phyloP scores from a whole-genome alignment of 2,797 vertebrate genomes.

The Babyrousa celebensis region DNA sequence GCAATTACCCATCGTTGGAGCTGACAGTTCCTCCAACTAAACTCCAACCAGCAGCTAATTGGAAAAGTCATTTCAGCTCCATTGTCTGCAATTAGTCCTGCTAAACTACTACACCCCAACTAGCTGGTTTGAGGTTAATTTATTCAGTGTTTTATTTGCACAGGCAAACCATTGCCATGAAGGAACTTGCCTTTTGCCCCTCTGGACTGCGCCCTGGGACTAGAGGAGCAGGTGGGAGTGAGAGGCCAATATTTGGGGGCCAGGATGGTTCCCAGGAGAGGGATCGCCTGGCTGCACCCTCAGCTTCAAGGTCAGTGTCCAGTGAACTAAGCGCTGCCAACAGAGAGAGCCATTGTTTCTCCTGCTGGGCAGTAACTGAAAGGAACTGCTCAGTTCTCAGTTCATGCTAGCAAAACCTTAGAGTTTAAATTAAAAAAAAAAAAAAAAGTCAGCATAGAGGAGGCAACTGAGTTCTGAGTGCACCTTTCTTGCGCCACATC shows the following conservation, averaged over 20 bases:
- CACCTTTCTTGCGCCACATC: background rate
- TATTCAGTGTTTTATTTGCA: conserved; percentile 89
- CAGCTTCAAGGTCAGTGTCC: conserved; percentile 76
- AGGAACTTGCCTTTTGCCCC: conserved; percentile 79
- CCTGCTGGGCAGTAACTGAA: conserved; percentile 42
- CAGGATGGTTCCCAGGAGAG: background rate
- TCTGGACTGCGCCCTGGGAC: background rate
- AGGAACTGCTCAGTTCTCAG: conserved; percentile 36
- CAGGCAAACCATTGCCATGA: conserved; percentile 81
- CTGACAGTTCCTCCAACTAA: conserved; percentile 96
- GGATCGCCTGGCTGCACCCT: background rate
- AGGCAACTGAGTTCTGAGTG: background rate
- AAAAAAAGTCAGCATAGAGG: background rate
- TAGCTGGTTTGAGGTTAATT: conserved; percentile 92
- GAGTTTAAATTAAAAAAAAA: background rate
- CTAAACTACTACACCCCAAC: conserved; percentile 92
- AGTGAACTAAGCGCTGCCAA: background rate
- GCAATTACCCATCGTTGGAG: conserved; percentile 96
- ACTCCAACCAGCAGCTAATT: conserved; percentile 97
- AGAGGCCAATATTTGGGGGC: background rate
- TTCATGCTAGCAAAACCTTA: conserved; percentile 50
- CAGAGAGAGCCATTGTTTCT: conserved; percentile 69
- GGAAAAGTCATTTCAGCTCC: conserved; percentile 94
- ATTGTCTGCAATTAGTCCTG: conserved; percentile 95
- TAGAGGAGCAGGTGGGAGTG: conserved; percentile 60